Conservation (phyloP, 2,888 invertebrate species). For the Drosophila siamana region DNA sequence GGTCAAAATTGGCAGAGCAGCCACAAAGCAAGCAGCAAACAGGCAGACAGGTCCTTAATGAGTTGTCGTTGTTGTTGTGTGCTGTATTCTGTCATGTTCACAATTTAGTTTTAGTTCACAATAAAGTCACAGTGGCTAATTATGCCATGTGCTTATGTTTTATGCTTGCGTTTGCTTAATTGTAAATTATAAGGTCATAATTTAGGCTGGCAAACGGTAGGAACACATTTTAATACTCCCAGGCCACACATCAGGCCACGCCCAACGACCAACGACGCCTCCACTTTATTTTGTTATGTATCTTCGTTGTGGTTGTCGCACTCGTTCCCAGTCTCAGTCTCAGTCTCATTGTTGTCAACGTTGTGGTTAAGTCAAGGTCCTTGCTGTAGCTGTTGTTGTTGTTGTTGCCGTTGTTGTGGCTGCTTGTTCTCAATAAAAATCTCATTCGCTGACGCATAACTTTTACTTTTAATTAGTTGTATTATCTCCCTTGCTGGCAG, state of each 20-base stretch:
- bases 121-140: slow-evolving; percentile 61
- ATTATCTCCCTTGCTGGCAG: slow-evolving; percentile 77
- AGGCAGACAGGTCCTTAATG: slow-evolving; percentile 4
- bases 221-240: slow-evolving; percentile 69
- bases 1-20: slow-evolving; percentile 44
- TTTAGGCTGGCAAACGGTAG: slow-evolving; percentile 45
- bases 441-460: slow-evolving; percentile 80
- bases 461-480: slow-evolving; percentile 81
- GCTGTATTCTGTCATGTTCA: too few species aligned
- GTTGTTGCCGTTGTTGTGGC: slow-evolving; percentile 21
- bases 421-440: slow-evolving; percentile 73
- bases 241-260: slow-evolving; percentile 56
- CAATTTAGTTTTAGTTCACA: slow-evolving; percentile 61
- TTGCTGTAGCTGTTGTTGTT: too few species aligned
- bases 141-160: slow-evolving; percentile 63
- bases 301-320: slow-evolving; percentile 3
- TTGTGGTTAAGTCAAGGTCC: slow-evolving; percentile 27
- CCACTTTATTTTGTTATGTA: too few species aligned
- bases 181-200: slow-evolving; percentile 77
- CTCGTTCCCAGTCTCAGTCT: slow-evolving; percentile 1
- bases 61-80: slow-evolving; percentile 21
- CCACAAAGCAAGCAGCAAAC: too few species aligned
- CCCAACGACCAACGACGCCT: too few species aligned
- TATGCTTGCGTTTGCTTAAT: slow-evolving; percentile 76
- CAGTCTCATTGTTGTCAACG: slow-evolving; percentile 2